Base-by-base conservation (phyloP, 1,140 invertebrate species). In the Rhagoletis zephyria region DNA sequence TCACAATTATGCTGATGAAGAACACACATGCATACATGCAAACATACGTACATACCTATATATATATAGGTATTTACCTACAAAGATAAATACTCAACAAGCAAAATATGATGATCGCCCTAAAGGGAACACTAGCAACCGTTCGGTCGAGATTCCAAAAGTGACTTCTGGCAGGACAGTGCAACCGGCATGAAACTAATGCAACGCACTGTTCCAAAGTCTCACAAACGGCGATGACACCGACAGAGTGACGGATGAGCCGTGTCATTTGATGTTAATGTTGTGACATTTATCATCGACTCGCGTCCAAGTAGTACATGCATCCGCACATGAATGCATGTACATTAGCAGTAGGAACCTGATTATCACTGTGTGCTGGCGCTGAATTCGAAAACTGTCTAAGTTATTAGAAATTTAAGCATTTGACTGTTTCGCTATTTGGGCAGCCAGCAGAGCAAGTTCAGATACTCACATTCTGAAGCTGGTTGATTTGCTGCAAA, bases 241-340 rank as follows among this genome's bases (percentile, higher is more conserved):
- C 91, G 91, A 92, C 91, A 89, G 91, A 92, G 91, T 92, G 91
- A 92, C 90, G 90, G 91, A 92, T 92, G 91, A 91, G 91, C 90
- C 91, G 89, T 92, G 91, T 92, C 91, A 92, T 92, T 92, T 89
- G 90, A 92, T 92, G 91, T 92, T 92, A 92, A 92, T 92, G 91
- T 92, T 92, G 90, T 92, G 91, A 92, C 91, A 92, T 92, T 92
- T 92, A 92, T 92, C 91, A 92, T 92, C 89, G 90, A 90, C 91
- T 89, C 89, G 89, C 89, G 67, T 74, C 67, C 67, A 74, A 74
- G 91, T 85, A 63, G 45, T 63, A 14, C 74, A 81, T 81, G n/a
- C 48, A 59, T 12, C 9, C 42, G n/a, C 19, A 51, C 10, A 10
- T 81, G 56, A 51, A 16, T 56, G 51, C 19, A 77, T 77, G 48